phyloP scores from a whole-genome alignment of 2,113 vertebrate genomes.

The Sinocyclocheilus grahami region DNA sequence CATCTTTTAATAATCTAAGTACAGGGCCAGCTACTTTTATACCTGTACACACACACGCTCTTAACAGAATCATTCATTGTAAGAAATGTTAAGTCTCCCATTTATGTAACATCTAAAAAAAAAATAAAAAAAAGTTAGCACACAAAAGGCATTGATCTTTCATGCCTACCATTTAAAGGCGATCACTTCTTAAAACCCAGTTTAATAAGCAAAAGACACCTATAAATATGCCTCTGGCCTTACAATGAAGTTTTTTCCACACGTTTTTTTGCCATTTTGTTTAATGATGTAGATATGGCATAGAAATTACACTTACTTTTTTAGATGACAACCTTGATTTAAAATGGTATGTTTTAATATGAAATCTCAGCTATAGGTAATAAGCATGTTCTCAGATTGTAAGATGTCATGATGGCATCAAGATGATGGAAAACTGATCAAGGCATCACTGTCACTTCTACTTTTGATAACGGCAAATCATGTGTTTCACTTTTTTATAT shows the following conservation, averaged over 20 bases:
- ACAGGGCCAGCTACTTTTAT: conserved; percentile 27
- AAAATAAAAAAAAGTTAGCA: no score
- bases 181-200: background rate
- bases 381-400: background rate
- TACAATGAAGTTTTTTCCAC: no score
- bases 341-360: no score
- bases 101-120: background rate
- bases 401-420: background rate
- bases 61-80: conserved; percentile 6
- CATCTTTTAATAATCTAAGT: conserved; percentile 42
- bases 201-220: background rate
- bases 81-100: background rate
- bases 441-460: background rate
- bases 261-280: background rate
- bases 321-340: no score
- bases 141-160: background rate
- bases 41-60: conserved; percentile 6
- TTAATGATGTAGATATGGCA: background rate
- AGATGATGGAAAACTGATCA: background rate
- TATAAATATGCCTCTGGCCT: no score
- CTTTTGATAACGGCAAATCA: conserved; percentile 29
- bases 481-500: conserved; percentile 35
- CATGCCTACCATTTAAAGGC: background rate
- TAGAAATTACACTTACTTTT: background rate
- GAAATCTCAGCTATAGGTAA: background rate